phyloP scores from a whole-genome alignment of 2,797 vertebrate genomes.

The Manis pentadactyla region DNA sequence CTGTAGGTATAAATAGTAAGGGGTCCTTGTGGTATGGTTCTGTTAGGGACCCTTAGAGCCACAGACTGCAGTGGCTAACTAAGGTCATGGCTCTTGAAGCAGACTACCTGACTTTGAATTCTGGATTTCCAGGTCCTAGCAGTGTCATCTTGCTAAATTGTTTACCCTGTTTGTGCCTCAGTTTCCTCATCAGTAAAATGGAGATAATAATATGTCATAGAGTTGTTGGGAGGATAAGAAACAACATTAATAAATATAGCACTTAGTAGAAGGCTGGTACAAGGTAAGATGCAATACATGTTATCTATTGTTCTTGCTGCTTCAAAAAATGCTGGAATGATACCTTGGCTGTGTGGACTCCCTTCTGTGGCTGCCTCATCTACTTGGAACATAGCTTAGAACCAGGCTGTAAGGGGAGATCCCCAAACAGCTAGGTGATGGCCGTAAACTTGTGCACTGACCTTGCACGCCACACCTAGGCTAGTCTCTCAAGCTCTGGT shows the following conservation, averaged over 20 bases:
- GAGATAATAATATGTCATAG: not conserved
- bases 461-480: accelerated
- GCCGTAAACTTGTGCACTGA: not conserved
- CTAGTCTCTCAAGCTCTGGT: not conserved
- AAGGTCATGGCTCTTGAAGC: not conserved
- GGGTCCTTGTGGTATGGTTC: not conserved
- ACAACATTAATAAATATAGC: not conserved
- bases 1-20: not conserved
- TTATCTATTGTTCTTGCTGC: not conserved
- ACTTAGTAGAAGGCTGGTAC: not conserved
- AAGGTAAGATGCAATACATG: not conserved
- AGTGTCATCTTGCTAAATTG: not conserved
- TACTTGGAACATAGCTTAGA: not conserved
- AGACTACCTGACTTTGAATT: not conserved
- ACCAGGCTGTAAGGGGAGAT: not conserved
- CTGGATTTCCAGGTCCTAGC: not conserved
- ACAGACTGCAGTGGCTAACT: not conserved
- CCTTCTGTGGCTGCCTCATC: not conserved
- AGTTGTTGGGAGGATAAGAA: not conserved
- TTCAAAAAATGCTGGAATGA: not conserved
- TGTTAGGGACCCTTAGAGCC: not conserved
- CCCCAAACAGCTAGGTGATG: not conserved
- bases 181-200: not conserved
- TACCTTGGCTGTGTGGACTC: accelerated
- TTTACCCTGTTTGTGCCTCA: not conserved